phyloP scores from a whole-genome alignment of 2,888 invertebrate species.

The Sylvicola cinctus region DNA sequence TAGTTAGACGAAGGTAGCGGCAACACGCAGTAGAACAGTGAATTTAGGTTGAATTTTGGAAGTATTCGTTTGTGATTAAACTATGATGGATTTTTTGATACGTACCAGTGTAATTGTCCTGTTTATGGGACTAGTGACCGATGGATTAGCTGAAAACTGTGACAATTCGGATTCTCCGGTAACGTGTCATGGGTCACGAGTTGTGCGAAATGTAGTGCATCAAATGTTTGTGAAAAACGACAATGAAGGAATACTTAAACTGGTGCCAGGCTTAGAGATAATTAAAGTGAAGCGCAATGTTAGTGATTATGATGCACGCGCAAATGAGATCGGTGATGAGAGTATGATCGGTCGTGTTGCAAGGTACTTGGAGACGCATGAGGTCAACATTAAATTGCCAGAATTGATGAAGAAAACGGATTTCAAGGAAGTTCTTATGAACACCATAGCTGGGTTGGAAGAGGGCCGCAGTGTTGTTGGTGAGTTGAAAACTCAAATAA shows the following conservation, averaged over 20 bases:
- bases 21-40: no score
- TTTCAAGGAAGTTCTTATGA: constrained; percentile 34
- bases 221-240: constrained; percentile 25
- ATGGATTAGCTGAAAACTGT: constrained; percentile 9
- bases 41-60: no score
- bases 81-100: no score
- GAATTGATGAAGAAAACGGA: constrained; percentile 45
- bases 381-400: constrained; percentile 47
- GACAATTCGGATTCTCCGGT: constrained; percentile 20
- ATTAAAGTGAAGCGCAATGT: constrained; percentile 11
- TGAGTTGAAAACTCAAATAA: constrained; percentile 1
- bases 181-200: constrained; percentile 29
- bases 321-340: constrained; percentile 13
- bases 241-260: constrained; percentile 15
- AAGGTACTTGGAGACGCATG: constrained; percentile 47
- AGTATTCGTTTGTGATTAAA: no score
- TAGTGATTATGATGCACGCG: constrained; percentile 24
- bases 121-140: no score
- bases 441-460: constrained; percentile 10
- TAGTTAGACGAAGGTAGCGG: no score
- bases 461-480: constrained; percentile 7
- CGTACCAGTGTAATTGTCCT: no score
- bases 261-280: constrained; percentile 22
- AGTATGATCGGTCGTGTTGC: constrained; percentile 31
- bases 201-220: constrained; percentile 29